Percentiles rank a stretch among this genome's conserved stretches.
Conservation (phyloP, 2,113 vertebrate genomes). For the human (Homo sapiens) region GRCh38 chr20:39671001-39671500, state of each 20-base stretch:
- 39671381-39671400: background rate
- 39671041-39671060: background rate
- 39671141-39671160: background rate
- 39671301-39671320: background rate
- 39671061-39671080: background rate
- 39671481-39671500: background rate
- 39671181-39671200: background rate
- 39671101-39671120: background rate
- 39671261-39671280: background rate
- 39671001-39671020: background rate
- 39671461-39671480: background rate
- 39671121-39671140: background rate
- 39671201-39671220: background rate
- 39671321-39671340: rapidly evolving
- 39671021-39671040: background rate
- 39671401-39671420: background rate
- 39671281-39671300: background rate
- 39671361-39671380: background rate
- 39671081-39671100: background rate
- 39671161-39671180: background rate
- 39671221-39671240: background rate
- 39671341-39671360: background rate
- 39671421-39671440: background rate
- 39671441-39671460: background rate
- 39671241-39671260: background rate